Evolutionary conservation across 2,113 vertebrate species (phyloP).

Genomic region (Notothenia coriiceps): DNA sequence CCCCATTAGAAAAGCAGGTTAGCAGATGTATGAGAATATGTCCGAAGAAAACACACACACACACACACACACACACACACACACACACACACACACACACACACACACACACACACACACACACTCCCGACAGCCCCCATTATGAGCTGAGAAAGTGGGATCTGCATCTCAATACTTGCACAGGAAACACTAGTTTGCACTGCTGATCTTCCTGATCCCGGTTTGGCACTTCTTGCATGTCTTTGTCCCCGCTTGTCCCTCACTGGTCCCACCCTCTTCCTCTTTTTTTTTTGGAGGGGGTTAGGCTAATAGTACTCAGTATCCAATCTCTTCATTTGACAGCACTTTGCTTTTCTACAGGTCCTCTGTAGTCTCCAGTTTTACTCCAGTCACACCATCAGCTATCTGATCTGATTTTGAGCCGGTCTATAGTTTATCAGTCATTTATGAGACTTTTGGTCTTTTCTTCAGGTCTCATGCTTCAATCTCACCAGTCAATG

Average conservation of each 20-base stretch:
- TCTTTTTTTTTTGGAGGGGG: background rate
- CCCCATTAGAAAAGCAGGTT: conserved; percentile 69
- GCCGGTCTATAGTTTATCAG: conserved; percentile 8
- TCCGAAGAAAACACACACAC: conserved; percentile 44
- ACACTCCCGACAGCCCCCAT: conserved; percentile 65
- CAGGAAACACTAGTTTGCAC: conserved; percentile 74
- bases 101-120: conserved; percentile 46
- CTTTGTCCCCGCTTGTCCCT: conserved; percentile 57
- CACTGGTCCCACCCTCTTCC: conserved; percentile 38
- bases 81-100: conserved; percentile 51
- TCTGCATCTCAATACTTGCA: conserved; percentile 82
- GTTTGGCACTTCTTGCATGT: conserved; percentile 54
- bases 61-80: conserved; percentile 20
- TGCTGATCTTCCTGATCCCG: conserved; percentile 69
- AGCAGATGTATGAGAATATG: conserved; percentile 78
- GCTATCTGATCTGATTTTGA: background rate
- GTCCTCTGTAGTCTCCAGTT: background rate
- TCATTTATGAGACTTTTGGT: conserved; percentile 33
- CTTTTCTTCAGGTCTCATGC: conserved; percentile 5
- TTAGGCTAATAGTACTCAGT: background rate
- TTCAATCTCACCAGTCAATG: conserved; percentile 22
- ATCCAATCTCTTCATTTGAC: conserved; percentile 22
- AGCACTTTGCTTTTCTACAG: background rate
- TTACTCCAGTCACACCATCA: background rate
- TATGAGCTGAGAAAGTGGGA: conserved; percentile 69